Base-by-base conservation (phyloP, 2,797 vertebrate genomes). In the Chanos chanos region DNA sequence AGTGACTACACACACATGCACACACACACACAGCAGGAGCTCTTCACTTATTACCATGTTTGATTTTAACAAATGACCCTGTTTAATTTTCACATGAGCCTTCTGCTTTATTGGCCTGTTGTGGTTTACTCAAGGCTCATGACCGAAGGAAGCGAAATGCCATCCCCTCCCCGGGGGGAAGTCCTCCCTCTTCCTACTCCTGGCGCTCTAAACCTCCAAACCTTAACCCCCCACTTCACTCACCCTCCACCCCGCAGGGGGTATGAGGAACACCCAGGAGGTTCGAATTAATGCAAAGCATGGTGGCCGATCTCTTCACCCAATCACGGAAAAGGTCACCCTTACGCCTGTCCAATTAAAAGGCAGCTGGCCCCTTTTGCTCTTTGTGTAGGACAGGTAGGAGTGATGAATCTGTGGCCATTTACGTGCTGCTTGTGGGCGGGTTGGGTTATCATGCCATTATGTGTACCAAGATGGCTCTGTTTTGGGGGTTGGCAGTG, bases 311-410 rank as follows among this genome's bases (percentile, higher is more conserved):
- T 60, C 37, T 59, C 15, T 45, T 61, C 34, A 18, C 27, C 77
- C 75, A 74, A 74, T 77, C 63, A 62, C 47, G 50, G 58, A 62
- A 75, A 75, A 75, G 75, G 74, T 72, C 70, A 70, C 16, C 45
- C 8, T 47, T 52, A n/a, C 59, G 13, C 44, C 37, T 45, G 43
- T 61, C 75, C 75, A 76, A 77, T 77, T 73, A 80, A 63, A 68
- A 54, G 51, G 72, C 40, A 44, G 12, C 34, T 52, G 45, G 69
- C 63, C 54, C 49, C n/a, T n/a, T n/a, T 48, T 61, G 60, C 36
- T 73, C 65, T 69, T 24, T 31, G 21, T 40, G 45, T 53, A 25
- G 41, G 66, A 62, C 68, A 64, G 68, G 72, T 71, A 49, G 65
- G 54, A 37, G 51, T 68, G 51, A 71, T 73, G 64, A 67, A 62